Conservation (phyloP, 92 coral and sea anemone species). For the Phymanthus crucifer region DNA sequence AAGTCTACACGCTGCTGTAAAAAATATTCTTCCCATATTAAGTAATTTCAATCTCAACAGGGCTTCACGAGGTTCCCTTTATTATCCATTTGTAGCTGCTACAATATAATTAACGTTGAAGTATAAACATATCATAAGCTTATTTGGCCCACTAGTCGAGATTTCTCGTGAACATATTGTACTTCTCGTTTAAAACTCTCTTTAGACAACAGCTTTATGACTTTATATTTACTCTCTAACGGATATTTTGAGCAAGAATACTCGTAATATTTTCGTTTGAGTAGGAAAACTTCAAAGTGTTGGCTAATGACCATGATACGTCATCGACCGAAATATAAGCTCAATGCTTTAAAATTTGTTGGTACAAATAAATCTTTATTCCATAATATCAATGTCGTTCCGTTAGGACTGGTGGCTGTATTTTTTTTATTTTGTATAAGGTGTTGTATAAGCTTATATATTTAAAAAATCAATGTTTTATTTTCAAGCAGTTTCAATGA, state of each 20-base stretch:
- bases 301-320: conserved; percentile 25
- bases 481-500: not conserved
- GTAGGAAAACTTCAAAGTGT: not conserved
- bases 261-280: not conserved
- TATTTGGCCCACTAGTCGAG: not conserved
- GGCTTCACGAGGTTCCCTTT: not conserved
- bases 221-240: not conserved
- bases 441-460: no score
- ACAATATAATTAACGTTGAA: conserved; percentile 11
- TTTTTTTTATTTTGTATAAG: not conserved
- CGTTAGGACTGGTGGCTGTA: not conserved
- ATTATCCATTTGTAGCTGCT: conserved; percentile 15
- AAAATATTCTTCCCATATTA: not conserved
- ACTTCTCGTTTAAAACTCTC: not conserved
- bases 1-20: not conserved
- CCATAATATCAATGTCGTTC: not conserved
- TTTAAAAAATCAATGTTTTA: not conserved
- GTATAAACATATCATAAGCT: conserved; percentile 17
- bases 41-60: not conserved
- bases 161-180: not conserved
- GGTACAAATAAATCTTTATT: not conserved
- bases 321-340: conserved; percentile 25
- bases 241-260: not conserved
- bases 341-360: not conserved
- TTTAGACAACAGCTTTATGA: not conserved